A percentile compares a stretch with the other conserved stretches of the same genome.
Evolutionary conservation across 2,888 invertebrate species (phyloP).

Genomic region (Epinotia ramella): DNA sequence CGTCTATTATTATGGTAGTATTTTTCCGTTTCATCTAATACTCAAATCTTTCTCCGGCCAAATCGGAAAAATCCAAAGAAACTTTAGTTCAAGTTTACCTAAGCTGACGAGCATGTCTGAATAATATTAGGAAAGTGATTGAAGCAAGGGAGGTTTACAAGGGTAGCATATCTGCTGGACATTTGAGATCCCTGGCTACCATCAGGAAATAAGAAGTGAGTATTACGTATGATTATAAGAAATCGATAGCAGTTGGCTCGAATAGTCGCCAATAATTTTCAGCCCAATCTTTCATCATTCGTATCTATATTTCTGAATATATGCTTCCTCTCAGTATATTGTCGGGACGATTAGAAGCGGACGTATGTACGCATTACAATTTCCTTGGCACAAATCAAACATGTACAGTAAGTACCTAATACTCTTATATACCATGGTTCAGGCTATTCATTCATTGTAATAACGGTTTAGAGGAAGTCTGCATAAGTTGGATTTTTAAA

Average conservation of each 20-base stretch:
- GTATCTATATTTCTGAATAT: neutral
- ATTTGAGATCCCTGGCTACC: too few species aligned
- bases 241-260: neutral
- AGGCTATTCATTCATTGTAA: neutral
- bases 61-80: too few species aligned
- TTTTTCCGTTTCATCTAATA: too few species aligned
- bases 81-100: too few species aligned
- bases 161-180: too few species aligned
- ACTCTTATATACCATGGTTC: neutral
- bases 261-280: neutral
- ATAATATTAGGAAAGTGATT: too few species aligned
- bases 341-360: neutral
- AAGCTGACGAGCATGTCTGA: too few species aligned
- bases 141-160: too few species aligned
- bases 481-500: neutral
- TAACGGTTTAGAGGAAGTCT: neutral
- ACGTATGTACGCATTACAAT: neutral
- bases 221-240: neutral
- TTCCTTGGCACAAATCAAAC: neutral
- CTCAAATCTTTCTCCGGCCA: too few species aligned
- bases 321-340: neutral
- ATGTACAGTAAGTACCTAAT: conserved; percentile 4
- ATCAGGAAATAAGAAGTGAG: neutral
- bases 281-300: neutral
- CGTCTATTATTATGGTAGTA: neutral